These are phyloP conservation scores for Pseudonaja textilis DNA, from an alignment of 2,113 vertebrate genomes.

Conservation along the genomic window DNA sequence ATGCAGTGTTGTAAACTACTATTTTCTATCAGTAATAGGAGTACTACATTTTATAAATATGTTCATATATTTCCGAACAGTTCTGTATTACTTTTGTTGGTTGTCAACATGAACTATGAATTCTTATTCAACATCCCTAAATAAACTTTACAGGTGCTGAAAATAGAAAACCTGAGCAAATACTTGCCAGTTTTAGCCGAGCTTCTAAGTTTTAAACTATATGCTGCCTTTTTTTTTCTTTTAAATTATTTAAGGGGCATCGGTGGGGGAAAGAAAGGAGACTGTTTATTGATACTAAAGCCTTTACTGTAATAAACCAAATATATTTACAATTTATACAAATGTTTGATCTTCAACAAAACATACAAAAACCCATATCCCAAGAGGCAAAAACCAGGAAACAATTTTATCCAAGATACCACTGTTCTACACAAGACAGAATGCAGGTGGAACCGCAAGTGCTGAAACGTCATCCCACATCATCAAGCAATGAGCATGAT, in stretches of 20 bases:
- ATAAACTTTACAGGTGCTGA: constrained; percentile 49
- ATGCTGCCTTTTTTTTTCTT: constrained; percentile 48
- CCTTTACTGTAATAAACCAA: constrained; percentile 91
- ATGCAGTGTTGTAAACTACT: background rate
- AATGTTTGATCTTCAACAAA: constrained; percentile 84
- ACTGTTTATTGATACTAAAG: constrained; percentile 85
- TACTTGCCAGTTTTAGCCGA: constrained; percentile 54
- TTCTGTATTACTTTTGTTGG: constrained; percentile 43
- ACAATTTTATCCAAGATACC: constrained; percentile 72
- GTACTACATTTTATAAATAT: constrained; percentile 20
- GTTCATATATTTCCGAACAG: constrained; percentile 46
- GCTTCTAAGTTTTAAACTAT: constrained; percentile 56
- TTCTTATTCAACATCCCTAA: constrained; percentile 51
- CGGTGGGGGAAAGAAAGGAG: constrained; percentile 61
- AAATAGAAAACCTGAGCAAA: constrained; percentile 59
- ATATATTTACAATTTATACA: constrained; percentile 98
- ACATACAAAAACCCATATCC: constrained; percentile 73
- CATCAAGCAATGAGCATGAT: constrained; percentile 60
- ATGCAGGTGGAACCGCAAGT: constrained; percentile 67
- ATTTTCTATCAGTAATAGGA: background rate
- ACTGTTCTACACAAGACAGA: constrained; percentile 70
- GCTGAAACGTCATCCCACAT: constrained; percentile 68
- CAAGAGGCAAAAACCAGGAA: constrained; percentile 75
- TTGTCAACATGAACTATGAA: constrained; percentile 43
- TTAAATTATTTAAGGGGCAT: constrained; percentile 55